Evolutionary conservation across 2,113 vertebrate species (phyloP).

Genomic region (Pseudonaja textilis): DNA sequence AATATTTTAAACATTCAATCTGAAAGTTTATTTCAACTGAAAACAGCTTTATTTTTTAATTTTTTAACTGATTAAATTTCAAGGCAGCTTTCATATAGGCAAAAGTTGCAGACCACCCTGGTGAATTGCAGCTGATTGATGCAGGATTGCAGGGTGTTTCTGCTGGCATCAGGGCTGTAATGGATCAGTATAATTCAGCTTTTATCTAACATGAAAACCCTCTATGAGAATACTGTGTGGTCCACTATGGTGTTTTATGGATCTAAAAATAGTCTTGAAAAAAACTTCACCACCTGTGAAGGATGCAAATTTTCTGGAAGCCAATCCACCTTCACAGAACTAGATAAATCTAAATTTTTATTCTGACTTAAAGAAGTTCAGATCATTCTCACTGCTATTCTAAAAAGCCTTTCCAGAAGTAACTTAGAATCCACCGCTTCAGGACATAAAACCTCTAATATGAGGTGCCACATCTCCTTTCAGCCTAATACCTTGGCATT

Average conservation of each 20-base stretch:
- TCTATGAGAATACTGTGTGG: slow-evolving; percentile 31
- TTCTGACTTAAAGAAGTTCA: slow-evolving; percentile 8
- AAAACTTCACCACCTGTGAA: slow-evolving; percentile 16
- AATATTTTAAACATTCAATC: background rate
- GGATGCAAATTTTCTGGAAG: slow-evolving; percentile 20
- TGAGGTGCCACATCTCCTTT: background rate
- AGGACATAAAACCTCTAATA: background rate
- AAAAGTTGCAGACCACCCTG: slow-evolving; percentile 20
- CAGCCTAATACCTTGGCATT: background rate
- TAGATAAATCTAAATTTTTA: slow-evolving; percentile 12
- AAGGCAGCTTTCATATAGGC: slow-evolving; percentile 27
- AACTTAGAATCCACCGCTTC: background rate
- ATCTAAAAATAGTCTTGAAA: slow-evolving; percentile 17
- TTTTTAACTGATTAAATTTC: slow-evolving; percentile 35
- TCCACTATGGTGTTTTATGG: slow-evolving; percentile 28
- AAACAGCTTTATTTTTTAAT: slow-evolving; percentile 18
- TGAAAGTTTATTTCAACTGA: slow-evolving; percentile 26
- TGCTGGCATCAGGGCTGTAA: slow-evolving; percentile 26
- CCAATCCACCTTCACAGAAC: slow-evolving; percentile 20
- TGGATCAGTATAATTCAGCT: slow-evolving; percentile 31
- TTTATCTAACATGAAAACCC: slow-evolving; percentile 28
- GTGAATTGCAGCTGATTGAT: slow-evolving; percentile 28
- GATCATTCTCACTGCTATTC: background rate
- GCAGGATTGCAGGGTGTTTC: slow-evolving; percentile 31
- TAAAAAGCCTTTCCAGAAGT: background rate